A percentile compares a stretch with the other conserved stretches of the same genome.
These are phyloP conservation scores for Palythoa caribaeorum DNA, from an alignment of 92 coral and sea anemone genomes.

Conservation along the genomic window DNA sequence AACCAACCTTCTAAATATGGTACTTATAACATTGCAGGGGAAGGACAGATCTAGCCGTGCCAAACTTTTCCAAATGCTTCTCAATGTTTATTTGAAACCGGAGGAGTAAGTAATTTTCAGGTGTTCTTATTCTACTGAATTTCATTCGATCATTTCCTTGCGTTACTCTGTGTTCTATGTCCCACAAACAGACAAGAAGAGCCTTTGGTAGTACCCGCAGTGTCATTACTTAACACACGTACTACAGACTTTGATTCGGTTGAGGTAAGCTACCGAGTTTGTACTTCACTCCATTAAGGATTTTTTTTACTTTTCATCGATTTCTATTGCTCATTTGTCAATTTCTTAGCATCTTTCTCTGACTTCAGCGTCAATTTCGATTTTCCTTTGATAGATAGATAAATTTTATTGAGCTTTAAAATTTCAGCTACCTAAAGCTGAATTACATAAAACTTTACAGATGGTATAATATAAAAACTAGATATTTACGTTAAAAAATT, in stretches of 20 bases:
- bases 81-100: conserved; percentile 83
- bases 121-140: background rate
- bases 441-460: too few species aligned
- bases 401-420: too few species aligned
- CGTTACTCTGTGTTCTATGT: background rate
- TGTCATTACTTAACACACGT: conserved; percentile 85
- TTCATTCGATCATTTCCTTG: background rate
- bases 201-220: conserved; percentile 91
- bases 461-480: too few species aligned
- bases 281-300: background rate
- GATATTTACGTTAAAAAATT: too few species aligned
- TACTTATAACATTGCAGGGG: conserved; percentile 53
- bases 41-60: conserved; percentile 78
- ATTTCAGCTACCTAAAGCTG: too few species aligned
- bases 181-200: conserved; percentile 64
- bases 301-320: background rate
- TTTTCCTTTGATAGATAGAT: too few species aligned
- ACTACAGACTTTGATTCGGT: conserved; percentile 89
- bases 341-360: too few species aligned
- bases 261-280: conserved; percentile 64
- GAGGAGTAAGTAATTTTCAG: conserved; percentile 73
- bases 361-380: too few species aligned
- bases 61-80: conserved; percentile 84
- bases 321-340: background rate
- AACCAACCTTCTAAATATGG: background rate